Base-by-base conservation (phyloP, 2,888 invertebrate genomes). In the Teleogryllus oceanicus region DNA sequence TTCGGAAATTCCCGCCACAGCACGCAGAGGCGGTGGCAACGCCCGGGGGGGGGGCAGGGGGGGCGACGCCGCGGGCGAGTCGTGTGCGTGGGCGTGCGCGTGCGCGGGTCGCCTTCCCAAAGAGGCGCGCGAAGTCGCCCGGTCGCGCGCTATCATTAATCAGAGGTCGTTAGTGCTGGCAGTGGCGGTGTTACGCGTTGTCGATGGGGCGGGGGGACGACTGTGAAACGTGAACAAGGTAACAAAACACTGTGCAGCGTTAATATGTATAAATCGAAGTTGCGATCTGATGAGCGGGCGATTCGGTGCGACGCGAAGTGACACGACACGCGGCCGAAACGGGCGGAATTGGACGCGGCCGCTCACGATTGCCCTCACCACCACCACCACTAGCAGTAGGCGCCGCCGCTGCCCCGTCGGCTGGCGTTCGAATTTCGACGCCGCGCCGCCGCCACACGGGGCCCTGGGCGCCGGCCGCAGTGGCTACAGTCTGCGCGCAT, bases 201-300 rank as follows among this genome's bases (percentile, higher is more conserved):
- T 24, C 24, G 24, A 24, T 24, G 37, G 37, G 37, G 37, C 37
- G 37, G 37, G 37, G 21, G 37, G 37, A 5, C 62, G 62, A 62
- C n/a, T 13, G 62, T n/a, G n/a, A n/a, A 18, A 62, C 62, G 62
- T 62, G 62, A 13, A 62, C 62, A 62, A 62, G 62, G 62, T 62
- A 62, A 62, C 62, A 62, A 62, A 62, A 62, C 62, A 62, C 62
- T 4, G 16, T 13, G 62, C 62, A 13, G 16, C 16, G 16, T 62
- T 62, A 62, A 62, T 62, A 62, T 62, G 62, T 62, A 62, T 62
- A 62, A 62, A 62, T 62, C 62, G 62, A 62, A 62, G 62, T n/a
- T 4, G 62, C 62, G 62, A 12, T 62, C 16, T n/a, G n/a, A 62
- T 62, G n/a, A 62, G n/a, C 37, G 62, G 16, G 62, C 62, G 62